These are phyloP conservation scores for Podotricha telesiphe DNA, from an alignment of 2,888 invertebrate genomes.

Conservation along the genomic window DNA sequence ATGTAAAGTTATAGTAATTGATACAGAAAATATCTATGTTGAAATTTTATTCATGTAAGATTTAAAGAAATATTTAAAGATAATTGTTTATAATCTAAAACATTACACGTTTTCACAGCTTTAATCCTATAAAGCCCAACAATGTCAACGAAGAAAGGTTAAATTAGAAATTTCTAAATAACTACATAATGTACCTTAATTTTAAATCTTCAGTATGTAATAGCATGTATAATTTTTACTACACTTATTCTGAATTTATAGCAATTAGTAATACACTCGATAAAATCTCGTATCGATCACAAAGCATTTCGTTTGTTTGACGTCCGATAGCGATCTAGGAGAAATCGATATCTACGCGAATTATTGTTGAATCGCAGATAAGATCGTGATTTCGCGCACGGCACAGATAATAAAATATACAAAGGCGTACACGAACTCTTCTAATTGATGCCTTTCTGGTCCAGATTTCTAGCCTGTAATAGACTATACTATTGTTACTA, in stretches of 20 bases:
- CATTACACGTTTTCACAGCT: too few relatives aligned
- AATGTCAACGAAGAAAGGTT: background rate
- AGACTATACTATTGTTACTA: constrained; percentile 16
- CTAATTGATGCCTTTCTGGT: constrained; percentile 38
- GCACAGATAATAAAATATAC: constrained; percentile 43
- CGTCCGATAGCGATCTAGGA: constrained; percentile 45
- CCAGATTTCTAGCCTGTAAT: constrained; percentile 22
- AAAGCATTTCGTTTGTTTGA: constrained; percentile 45
- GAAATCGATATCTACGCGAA: constrained; percentile 50
- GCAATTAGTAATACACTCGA: constrained; percentile 43
- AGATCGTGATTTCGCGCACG: constrained; percentile 47
- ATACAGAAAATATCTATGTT: too few relatives aligned
- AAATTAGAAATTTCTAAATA: background rate
- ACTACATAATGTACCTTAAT: too few relatives aligned
- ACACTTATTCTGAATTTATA: background rate
- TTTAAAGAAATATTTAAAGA: too few relatives aligned
- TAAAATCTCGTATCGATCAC: constrained; percentile 46
- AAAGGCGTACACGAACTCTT: constrained; percentile 37
- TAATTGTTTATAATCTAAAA: too few relatives aligned
- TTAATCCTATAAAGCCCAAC: too few relatives aligned
- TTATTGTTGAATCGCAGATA: constrained; percentile 48
- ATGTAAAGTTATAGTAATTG: too few relatives aligned
- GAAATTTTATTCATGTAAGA: too few relatives aligned
- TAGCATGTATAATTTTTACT: background rate
- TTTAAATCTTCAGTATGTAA: too few relatives aligned